A percentile compares a stretch with the other conserved stretches of the same genome.
phyloP scores from a whole-genome alignment of 2,888 invertebrate species.

The Tetranychus piercei region DNA sequence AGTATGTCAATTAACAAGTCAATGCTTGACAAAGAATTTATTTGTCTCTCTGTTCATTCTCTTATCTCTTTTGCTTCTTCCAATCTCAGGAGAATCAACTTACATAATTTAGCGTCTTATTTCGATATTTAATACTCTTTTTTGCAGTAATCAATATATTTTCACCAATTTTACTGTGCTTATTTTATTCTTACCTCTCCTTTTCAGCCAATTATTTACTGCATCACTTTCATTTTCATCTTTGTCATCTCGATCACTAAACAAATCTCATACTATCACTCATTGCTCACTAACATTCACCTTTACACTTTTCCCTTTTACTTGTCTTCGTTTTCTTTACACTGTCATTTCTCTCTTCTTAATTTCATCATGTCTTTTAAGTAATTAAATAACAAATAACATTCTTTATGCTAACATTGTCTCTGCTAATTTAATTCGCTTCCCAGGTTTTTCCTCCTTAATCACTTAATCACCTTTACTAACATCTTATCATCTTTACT shows the following conservation, averaged over 20 bases:
- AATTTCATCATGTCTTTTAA: neutral
- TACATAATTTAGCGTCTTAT: neutral
- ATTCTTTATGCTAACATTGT: neutral
- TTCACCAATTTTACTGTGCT: neutral
- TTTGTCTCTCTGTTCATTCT: neutral
- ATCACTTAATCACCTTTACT: neutral
- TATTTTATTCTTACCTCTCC: neutral
- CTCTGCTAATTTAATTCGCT: neutral
- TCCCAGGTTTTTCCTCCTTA: neutral
- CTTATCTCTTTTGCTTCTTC: neutral
- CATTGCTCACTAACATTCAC: neutral
- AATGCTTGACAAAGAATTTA: neutral
- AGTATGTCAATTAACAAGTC: neutral
- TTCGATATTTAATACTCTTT: neutral
- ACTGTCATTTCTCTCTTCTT: neutral
- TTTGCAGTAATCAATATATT: neutral
- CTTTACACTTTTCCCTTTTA: neutral
- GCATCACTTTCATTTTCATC: neutral
- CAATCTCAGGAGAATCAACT: neutral
- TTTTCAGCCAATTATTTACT: neutral
- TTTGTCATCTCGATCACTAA: neutral
- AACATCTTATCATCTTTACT: neutral
- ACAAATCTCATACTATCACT: neutral
- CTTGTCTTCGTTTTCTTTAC: neutral
- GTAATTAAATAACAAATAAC: neutral